Evolutionary conservation across 2,888 invertebrate species (phyloP), one percentile per base, ranked within the genome.

Genomic region (Standfussiana lucernea): DNA sequence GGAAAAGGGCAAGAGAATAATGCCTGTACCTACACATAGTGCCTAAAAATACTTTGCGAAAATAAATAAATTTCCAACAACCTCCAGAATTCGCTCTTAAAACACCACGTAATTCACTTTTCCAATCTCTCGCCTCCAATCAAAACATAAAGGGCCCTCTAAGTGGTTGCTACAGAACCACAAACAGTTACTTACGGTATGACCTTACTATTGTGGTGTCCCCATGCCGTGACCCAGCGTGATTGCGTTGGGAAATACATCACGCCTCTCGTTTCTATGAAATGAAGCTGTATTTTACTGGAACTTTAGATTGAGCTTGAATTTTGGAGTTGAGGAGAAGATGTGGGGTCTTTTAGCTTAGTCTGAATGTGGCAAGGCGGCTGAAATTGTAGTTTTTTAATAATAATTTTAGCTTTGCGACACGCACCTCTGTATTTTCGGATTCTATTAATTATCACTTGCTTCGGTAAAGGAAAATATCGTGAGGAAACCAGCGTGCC

Each of bases 211-310:
- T 84, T 82, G 78, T 75, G 64, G 62, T 42, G 37, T 53, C 56
- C 21, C 68, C 50, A 50, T 61, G 64, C 21, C 73, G 75, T 86
- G 86, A 86, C 79, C 77, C 62, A 45, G 5, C n/a, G 45, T 45
- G 61, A 74, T 86, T 68, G 83, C 62, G 65, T 85, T 86, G 78
- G 15, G 86, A 77, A 77, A 86, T 70, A 75, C 64, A 45, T 71
- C 70, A 73, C 64, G 72, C 28, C 24, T 72, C 61, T 21, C 40
- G 28, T n/a, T 65, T 67, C 67, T 66, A 50, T 66, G 45, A 42
- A 79, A 64, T 59, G 40, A 37, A 79, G 62, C 1, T 53, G 62
- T 37, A 71, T 75, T 68, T 74, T 2, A 0, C 13, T 71, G 18
- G 24, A 53, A 2, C 28, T 24, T 28, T 45, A 4, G 40, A 15